Base-by-base conservation (phyloP, 2,888 invertebrate genomes). In the Pocota personata region DNA sequence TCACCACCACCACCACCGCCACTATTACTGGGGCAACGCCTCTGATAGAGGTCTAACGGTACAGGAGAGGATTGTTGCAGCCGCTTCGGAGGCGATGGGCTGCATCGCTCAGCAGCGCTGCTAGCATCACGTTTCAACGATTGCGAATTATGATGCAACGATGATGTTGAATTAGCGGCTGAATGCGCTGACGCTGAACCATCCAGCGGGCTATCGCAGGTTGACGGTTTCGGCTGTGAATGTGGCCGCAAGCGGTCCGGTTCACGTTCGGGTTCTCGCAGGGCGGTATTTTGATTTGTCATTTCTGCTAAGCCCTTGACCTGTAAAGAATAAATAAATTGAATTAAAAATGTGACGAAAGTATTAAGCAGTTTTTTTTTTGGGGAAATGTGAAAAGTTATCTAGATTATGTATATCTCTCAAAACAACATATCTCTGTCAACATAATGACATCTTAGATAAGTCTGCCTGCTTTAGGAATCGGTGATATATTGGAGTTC, bases 301-400 rank as follows among this genome's bases (percentile, higher is more conserved):
- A 97, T 97, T 93, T 97, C 97, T 93, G 97, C 97, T 91, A 98
- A 94, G 91, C 97, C 97, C 93, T 97, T 97, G 87, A 97, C 94
- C 95, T 95, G 89, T 0, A 64, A 71, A 24, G 19, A 19, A 16
- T 3, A 16, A 24, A 19, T 8, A 32, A 16, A 12, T 1, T 7
- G 8, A 14, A 58, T 30, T 14, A 24, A 16, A 12, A 16, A 27
- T 52, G 12, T 27, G 0, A 12, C 19, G 3, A 12, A 7, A 43
- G 6, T n/a, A n/a, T 32, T 32, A 32, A 32, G 7, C 5, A 32
- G 8, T n/a, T n/a, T n/a, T n/a, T n/a, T n/a, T n/a, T n/a, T n/a
- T n/a, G n/a, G n/a, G n/a, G n/a, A n/a, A n/a, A n/a, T n/a, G n/a
- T n/a, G n/a, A n/a, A n/a, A n/a, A n/a, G n/a, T n/a, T n/a, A n/a